A percentile compares a stretch with the other conserved stretches of the same genome.
These are phyloP conservation scores for Bhutanitis thaidina DNA, from an alignment of 2,888 invertebrate species.

Conservation along the genomic window DNA sequence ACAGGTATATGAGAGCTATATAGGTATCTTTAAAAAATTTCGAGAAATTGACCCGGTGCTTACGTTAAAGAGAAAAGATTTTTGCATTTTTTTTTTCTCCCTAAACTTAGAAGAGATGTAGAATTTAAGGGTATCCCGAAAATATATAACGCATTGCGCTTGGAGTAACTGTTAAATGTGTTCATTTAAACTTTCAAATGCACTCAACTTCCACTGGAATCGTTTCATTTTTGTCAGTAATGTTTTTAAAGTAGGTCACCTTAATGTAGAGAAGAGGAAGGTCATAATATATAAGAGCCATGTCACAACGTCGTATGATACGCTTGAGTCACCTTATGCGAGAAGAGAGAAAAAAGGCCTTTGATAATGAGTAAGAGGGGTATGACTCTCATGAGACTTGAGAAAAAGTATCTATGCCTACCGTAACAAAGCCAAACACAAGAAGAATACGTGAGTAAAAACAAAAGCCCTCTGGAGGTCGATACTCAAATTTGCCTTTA, in stretches of 20 bases:
- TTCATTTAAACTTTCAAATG: conserved; percentile 14
- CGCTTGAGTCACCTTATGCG: conserved; percentile 18
- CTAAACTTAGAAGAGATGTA: too few species aligned
- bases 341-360: conserved; percentile 16
- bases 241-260: conserved; percentile 18
- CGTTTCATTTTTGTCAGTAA: conserved; percentile 12
- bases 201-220: conserved; percentile 4
- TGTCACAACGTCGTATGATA: conserved; percentile 15
- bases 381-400: conserved; percentile 18
- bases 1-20: too few species aligned
- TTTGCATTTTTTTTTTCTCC: too few species aligned
- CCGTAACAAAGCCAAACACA: conserved; percentile 14
- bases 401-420: conserved; percentile 14
- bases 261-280: conserved; percentile 8
- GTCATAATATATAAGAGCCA: conserved; percentile 17
- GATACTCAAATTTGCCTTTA: conserved; percentile 8
- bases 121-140: too few species aligned
- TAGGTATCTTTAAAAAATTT: too few species aligned
- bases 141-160: too few species aligned
- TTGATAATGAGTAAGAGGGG: conserved; percentile 16
- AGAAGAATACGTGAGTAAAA: conserved; percentile 19
- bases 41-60: too few species aligned
- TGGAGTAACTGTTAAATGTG: not conserved
- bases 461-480: conserved; percentile 12
- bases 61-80: too few species aligned